Conservation (phyloP, 2,113 vertebrate genomes). For the Calidris pygmaea region DNA sequence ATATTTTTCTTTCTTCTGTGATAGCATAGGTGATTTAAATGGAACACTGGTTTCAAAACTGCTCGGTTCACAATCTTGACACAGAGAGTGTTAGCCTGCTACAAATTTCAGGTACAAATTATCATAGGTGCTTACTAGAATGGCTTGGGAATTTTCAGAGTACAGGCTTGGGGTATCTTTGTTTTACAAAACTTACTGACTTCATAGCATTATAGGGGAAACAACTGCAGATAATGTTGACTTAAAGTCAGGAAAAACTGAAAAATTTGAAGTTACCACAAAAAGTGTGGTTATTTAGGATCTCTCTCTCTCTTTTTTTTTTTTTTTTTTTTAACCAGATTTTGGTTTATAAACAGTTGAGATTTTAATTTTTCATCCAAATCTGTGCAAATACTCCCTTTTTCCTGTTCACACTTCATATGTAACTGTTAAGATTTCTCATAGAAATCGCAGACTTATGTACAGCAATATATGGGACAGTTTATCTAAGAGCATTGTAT, state of each 20-base stretch:
- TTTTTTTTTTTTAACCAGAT: neutral
- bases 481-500: neutral
- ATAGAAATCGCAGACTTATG: neutral
- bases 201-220: neutral
- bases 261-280: neutral
- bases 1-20: neutral
- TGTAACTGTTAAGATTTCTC: neutral
- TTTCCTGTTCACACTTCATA: neutral
- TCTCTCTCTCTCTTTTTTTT: neutral
- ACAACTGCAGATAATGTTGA: neutral
- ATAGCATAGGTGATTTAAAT: conserved; percentile 52
- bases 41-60: neutral
- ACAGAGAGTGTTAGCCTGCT: neutral
- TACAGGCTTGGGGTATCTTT: fast-evolving
- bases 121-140: neutral
- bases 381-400: neutral
- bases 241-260: neutral
- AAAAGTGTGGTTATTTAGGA: neutral
- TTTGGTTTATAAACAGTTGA: neutral
- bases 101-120: neutral
- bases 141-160: neutral
- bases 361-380: neutral
- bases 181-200: neutral
- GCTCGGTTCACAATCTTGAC: neutral
- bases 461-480: neutral